phyloP scores from a whole-genome alignment of 1,140 invertebrate species.

The Cephus cinctus region DNA sequence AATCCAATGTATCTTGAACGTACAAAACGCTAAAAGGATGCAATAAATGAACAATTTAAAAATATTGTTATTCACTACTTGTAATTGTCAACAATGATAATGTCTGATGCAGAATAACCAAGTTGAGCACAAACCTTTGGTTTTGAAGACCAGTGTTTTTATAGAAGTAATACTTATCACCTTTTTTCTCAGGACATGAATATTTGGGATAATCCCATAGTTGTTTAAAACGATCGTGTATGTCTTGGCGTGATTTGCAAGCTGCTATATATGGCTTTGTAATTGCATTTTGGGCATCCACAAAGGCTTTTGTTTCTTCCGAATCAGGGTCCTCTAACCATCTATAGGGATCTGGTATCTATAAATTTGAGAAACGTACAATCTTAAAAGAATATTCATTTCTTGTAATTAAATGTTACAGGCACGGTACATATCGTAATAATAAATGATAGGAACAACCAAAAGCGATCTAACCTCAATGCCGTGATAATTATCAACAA shows the following conservation, averaged over 20 bases:
- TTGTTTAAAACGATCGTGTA: slow-evolving; percentile 79
- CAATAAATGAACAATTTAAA: slow-evolving; percentile 11
- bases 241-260: slow-evolving; percentile 70
- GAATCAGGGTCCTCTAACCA: slow-evolving; percentile 97
- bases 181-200: slow-evolving; percentile 80
- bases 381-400: slow-evolving; percentile 23
- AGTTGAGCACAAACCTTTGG: slow-evolving; percentile 72
- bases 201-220: slow-evolving; percentile 97
- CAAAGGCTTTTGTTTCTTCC: slow-evolving; percentile 88
- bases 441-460: slow-evolving; percentile 12
- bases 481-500: slow-evolving; percentile 82
- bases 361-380: slow-evolving; percentile 24
- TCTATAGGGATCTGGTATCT: slow-evolving; percentile 91
- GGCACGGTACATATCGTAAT: neutral
- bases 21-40: slow-evolving; percentile 82
- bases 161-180: slow-evolving; percentile 88
- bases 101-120: slow-evolving; percentile 1
- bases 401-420: slow-evolving; percentile 8
- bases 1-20: slow-evolving; percentile 79
- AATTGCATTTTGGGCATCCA: slow-evolving; percentile 88
- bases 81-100: neutral
- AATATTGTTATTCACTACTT: neutral
- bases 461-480: slow-evolving; percentile 66
- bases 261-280: slow-evolving; percentile 82
- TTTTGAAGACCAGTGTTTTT: slow-evolving; percentile 96